phyloP scores from a whole-genome alignment of 2,797 vertebrate species.

The Silurus lanzhouensis region DNA sequence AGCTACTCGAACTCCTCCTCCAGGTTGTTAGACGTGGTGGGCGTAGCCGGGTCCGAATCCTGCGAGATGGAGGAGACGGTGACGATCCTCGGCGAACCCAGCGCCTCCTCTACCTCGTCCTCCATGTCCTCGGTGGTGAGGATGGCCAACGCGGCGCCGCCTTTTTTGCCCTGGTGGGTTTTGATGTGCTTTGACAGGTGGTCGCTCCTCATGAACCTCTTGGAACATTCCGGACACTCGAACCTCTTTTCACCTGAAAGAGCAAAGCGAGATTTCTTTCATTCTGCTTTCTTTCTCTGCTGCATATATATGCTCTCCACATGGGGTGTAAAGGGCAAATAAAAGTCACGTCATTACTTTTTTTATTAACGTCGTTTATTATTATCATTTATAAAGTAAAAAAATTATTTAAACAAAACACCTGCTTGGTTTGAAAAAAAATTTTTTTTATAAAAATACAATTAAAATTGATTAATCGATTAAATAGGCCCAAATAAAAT shows the following conservation, averaged over 20 bases:
- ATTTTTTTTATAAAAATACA: too few relatives aligned
- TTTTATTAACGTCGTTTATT: too few relatives aligned
- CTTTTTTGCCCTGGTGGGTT: slow-evolving; percentile 99
- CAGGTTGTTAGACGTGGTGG: slow-evolving; percentile 92
- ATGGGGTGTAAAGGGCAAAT: too few relatives aligned
- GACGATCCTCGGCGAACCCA: slow-evolving; percentile 91
- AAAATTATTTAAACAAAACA: too few relatives aligned
- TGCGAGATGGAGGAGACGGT: slow-evolving; percentile 89
- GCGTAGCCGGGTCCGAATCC: slow-evolving; percentile 95
- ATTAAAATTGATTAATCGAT: too few relatives aligned
- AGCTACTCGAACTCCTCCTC: slow-evolving; percentile 83
- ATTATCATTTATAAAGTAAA: too few relatives aligned
- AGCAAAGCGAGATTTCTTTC: neutral
- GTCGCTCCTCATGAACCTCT: slow-evolving; percentile 98
- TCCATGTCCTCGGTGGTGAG: slow-evolving; percentile 98
- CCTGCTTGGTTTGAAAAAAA: too few relatives aligned
- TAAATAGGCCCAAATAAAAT: too few relatives aligned
- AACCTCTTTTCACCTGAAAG: slow-evolving; percentile 94
- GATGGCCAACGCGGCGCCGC: slow-evolving; percentile 91
- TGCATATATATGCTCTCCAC: too few relatives aligned
- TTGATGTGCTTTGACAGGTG: slow-evolving; percentile 99
- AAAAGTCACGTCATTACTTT: too few relatives aligned
- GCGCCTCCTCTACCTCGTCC: slow-evolving; percentile 87
- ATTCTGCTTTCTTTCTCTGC: neutral
- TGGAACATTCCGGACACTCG: slow-evolving; percentile 97